Evolutionary conservation across 1,140 invertebrate genomes (phyloP).

Genomic region (Xylocopa sonorina): DNA sequence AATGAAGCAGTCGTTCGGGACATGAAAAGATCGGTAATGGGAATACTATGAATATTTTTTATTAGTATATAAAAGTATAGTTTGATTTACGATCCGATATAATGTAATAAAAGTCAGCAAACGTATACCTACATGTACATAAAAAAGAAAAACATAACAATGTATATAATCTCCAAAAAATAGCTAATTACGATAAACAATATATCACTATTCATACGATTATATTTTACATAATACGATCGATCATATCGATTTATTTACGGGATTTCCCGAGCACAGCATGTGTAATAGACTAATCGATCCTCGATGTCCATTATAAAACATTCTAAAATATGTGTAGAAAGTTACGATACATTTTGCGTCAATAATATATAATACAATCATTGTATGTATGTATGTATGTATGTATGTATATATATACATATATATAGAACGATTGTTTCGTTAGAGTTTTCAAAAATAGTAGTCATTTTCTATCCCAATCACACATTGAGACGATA

Average conservation of each 20-base stretch:
- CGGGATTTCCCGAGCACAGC: neutral
- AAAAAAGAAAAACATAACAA: constrained; percentile 36
- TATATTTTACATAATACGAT: neutral
- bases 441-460: no score
- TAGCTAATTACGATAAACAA: constrained; percentile 5
- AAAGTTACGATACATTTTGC: neutral
- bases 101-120: constrained; percentile 4
- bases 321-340: neutral
- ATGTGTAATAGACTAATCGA: neutral
- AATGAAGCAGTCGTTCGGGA: no score
- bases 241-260: neutral
- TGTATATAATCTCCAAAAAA: constrained; percentile 11
- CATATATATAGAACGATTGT: no score
- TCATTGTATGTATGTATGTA: neutral
- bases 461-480: no score
- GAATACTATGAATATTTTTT: neutral
- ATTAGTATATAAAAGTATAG: constrained; percentile 21
- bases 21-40: neutral
- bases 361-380: neutral
- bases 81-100: constrained; percentile 42
- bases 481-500: no score
- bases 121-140: constrained; percentile 1
- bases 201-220: neutral
- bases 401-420: neutral
- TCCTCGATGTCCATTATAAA: neutral